Base-by-base conservation (phyloP, 2,888 invertebrate genomes). In the Cheilosia soror region DNA sequence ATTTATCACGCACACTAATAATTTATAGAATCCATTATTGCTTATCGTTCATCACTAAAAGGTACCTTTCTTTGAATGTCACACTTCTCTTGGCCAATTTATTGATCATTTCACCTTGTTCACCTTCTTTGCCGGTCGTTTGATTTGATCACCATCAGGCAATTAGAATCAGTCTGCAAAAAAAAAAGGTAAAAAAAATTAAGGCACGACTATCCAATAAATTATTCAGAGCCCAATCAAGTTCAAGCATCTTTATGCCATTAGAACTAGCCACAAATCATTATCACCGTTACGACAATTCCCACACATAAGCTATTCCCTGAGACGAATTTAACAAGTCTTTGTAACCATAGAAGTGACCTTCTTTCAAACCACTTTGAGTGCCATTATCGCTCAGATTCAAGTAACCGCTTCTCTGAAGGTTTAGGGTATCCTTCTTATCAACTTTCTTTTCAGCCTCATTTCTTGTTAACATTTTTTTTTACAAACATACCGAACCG, bases 121-220 rank as follows among this genome's bases (percentile, higher is more conserved):
- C 11, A 27, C 27, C 27, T 20, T 47, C 47, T 47, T 20, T 47
- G 15, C 3, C 15, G 6, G 9, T 40, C 20, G 7, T 2, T 47
- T 15, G 15, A 47, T 47, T 7, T 20, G 20, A 47, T 47, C 15
- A 6, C 7, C n/a, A 20, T 20, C 20, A 5, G 2, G 5, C 15
- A 49, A 5, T 5, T 51, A 9, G 51, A 5, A 51, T 5, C 37
- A 20, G 40, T 37, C 57, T 29, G 57, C 25, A n/a, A 2, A 7
- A 29, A 57, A 49, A 55, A 42, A 65, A 65, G 47, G 65, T 57
- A 58, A 58, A 75, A 75, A 47, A 65, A 58, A 66, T 66, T 29
- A 66, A 27, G 13, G 47, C 33, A 57, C 37, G 29, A 42, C 7
- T 15, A 42, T 55, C 13, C 6, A 71, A 58, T 49, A 27, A 37